Conservation (phyloP, 2,113 vertebrate genomes). For the Acrocephalus kingi region DNA sequence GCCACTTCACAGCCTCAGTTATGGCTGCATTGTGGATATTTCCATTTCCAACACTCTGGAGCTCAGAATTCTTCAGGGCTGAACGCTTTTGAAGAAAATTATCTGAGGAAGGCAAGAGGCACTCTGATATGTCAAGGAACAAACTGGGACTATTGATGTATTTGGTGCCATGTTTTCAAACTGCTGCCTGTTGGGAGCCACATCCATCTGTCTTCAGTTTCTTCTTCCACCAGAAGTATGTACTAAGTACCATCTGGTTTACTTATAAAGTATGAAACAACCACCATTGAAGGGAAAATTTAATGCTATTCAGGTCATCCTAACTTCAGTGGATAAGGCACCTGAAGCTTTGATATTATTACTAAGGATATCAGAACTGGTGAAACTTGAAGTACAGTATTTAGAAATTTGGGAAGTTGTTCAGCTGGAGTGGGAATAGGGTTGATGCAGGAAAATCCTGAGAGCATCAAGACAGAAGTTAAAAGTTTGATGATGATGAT, state of each 20-base stretch:
- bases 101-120: constrained; percentile 15
- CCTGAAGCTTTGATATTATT: constrained; percentile 14
- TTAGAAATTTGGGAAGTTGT: background rate
- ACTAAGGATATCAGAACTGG: background rate
- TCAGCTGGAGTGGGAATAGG: background rate
- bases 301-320: background rate
- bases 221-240: background rate
- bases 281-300: background rate
- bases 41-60: background rate
- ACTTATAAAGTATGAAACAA: background rate
- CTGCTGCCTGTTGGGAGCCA: constrained; percentile 13
- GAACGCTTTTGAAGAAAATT: background rate
- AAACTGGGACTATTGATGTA: background rate
- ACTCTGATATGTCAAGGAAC: background rate
- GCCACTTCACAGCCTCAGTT: background rate
- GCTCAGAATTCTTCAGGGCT: background rate
- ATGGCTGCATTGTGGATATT: background rate
- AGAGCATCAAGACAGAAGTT: background rate
- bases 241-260: constrained; percentile 1
- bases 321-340: background rate
- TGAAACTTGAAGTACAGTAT: background rate
- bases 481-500: background rate
- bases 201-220: constrained; percentile 30
- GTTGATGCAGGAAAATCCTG: background rate
- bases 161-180: constrained; percentile 31